Percentiles rank a stretch among this genome's conserved stretches.
phyloP scores from a whole-genome alignment of 2,113 vertebrate species.

The Anas platyrhynchos region DNA sequence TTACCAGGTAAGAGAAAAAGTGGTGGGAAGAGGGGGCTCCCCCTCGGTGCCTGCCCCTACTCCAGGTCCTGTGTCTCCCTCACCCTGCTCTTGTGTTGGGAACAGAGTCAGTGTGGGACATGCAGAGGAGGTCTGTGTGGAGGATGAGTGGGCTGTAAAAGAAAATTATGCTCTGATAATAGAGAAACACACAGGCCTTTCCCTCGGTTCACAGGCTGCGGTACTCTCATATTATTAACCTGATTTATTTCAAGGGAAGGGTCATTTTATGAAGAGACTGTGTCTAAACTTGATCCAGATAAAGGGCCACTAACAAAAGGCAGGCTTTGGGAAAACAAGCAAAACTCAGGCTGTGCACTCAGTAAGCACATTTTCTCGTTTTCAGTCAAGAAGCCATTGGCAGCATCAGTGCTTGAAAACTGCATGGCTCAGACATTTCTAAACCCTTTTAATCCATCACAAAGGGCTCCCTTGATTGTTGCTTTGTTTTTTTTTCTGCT shows the following conservation, averaged over 20 bases:
- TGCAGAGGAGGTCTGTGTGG: background rate
- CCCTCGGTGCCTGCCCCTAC: accelerated
- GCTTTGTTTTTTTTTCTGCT: slow-evolving; percentile 81
- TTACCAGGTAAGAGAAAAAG: background rate
- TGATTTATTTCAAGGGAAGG: slow-evolving; percentile 72
- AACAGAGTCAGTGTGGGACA: background rate
- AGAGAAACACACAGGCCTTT: slow-evolving; percentile 58
- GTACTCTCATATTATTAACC: slow-evolving; percentile 71
- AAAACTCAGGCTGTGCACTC: slow-evolving; percentile 54
- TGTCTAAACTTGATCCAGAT: slow-evolving; percentile 65
- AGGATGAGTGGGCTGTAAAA: slow-evolving; percentile 43
- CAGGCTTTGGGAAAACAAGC: slow-evolving; percentile 63
- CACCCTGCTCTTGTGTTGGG: background rate
- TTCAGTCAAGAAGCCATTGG: slow-evolving; percentile 79
- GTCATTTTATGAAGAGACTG: slow-evolving; percentile 63
- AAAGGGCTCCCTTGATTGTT: slow-evolving; percentile 78
- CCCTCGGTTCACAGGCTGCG: slow-evolving; percentile 50
- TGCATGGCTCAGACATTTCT: slow-evolving; percentile 80
- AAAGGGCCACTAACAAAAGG: slow-evolving; percentile 73
- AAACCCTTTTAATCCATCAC: slow-evolving; percentile 82
- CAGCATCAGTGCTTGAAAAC: slow-evolving; percentile 74
- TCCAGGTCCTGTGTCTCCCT: accelerated
- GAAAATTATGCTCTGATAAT: slow-evolving; percentile 64
- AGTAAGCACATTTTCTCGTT: slow-evolving; percentile 74
- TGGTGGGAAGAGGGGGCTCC: background rate